Conservation (phyloP, 1,140 invertebrate genomes). For the Drosophila persimilis region DNA sequence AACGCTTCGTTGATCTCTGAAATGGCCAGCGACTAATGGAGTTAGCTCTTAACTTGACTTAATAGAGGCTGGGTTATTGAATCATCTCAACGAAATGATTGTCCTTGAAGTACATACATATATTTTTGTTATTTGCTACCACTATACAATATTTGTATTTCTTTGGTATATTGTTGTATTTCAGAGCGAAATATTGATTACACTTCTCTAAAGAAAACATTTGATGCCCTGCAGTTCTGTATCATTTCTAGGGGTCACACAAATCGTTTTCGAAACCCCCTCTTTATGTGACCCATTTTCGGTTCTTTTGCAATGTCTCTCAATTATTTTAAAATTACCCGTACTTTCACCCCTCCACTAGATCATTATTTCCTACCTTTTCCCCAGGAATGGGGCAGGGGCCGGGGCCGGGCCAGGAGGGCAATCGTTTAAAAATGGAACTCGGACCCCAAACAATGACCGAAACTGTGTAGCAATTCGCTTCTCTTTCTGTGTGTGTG, state of each 20-base stretch:
- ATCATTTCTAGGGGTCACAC: no score
- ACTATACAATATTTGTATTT: no score
- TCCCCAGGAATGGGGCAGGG: neutral
- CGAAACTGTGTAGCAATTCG: conserved; percentile 29
- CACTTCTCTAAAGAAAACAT: no score
- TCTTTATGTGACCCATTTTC: conserved; percentile 14
- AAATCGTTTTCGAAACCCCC: neutral
- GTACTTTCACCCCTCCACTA: conserved; percentile 43
- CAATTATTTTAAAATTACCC: conserved; percentile 53
- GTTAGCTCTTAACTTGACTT: neutral
- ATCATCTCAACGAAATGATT: conserved; percentile 16
- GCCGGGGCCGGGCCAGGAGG: no score
- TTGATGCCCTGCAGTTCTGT: no score
- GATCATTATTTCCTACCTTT: conserved; percentile 34
- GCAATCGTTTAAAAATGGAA: conserved; percentile 32
- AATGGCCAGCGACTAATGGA: conserved; percentile 31
- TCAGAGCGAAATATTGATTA: no score
- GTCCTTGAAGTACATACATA: neutral
- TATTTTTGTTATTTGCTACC: no score
- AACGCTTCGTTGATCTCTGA: conserved; percentile 49
- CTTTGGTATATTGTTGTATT: no score
- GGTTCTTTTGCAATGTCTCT: conserved; percentile 16
- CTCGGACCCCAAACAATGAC: conserved; percentile 50
- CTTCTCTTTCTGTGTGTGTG: conserved; percentile 2
- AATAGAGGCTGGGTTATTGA: conserved; percentile 21